phyloP scores from a whole-genome alignment of 2,888 invertebrate genomes.

The Dicycla oo region DNA sequence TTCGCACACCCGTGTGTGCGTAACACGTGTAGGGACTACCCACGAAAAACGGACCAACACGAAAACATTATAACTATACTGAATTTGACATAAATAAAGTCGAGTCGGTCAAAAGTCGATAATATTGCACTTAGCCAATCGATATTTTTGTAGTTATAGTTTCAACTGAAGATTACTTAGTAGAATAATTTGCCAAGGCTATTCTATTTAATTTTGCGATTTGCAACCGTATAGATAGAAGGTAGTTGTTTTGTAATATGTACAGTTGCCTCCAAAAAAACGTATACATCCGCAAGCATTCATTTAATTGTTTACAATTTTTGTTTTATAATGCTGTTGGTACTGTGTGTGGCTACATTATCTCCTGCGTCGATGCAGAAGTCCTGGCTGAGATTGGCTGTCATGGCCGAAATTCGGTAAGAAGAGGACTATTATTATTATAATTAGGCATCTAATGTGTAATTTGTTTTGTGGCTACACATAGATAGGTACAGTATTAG shows the following conservation, averaged over 20 bases:
- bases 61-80: not conserved
- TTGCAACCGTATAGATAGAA: not conserved
- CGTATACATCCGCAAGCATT: not conserved
- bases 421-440: not conserved
- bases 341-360: not conserved
- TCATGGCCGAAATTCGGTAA: too few relatives aligned
- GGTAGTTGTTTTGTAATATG: not conserved
- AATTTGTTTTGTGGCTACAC: not conserved
- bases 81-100: conserved; percentile 33
- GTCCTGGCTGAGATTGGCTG: not conserved
- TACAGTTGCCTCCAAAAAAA: not conserved
- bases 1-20: too few relatives aligned
- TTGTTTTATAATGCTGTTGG: not conserved
- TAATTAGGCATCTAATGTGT: not conserved
- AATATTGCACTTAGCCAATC: conserved; percentile 19
- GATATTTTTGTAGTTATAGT: conserved; percentile 20
- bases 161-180: not conserved
- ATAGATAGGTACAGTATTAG: not conserved
- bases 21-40: not conserved
- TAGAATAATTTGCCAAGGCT: not conserved
- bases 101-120: conserved; percentile 39
- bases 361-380: not conserved
- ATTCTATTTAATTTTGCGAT: not conserved
- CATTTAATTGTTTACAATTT: not conserved
- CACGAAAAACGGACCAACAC: not conserved